A percentile compares a stretch with the other conserved stretches of the same genome.
Conservation (phyloP, 2,888 invertebrate species). For the Tachina fera region DNA sequence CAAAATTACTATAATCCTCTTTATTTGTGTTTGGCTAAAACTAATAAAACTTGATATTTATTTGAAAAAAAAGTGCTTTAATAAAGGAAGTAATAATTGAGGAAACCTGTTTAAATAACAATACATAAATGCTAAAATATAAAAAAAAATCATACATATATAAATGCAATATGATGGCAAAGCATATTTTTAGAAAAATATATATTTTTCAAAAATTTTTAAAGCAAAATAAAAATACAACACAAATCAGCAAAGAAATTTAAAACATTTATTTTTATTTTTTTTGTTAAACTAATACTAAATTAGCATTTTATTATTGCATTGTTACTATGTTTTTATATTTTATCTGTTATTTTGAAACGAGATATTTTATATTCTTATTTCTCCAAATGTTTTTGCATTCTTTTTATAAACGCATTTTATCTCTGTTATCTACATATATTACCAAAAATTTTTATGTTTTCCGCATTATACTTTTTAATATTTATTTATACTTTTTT, state of each 20-base stretch:
- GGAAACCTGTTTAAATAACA: conserved; percentile 45
- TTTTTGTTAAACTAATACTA: background rate
- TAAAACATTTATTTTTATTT: background rate
- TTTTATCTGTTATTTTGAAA: too few relatives aligned
- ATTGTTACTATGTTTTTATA: too few relatives aligned
- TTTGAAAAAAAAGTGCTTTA: conserved; percentile 64
- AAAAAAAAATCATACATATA: background rate
- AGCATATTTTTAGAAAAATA: conserved; percentile 61
- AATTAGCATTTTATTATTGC: too few relatives aligned
- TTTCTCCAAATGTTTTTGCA: conserved; percentile 4
- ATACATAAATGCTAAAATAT: conserved; percentile 10
- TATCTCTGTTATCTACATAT: conserved; percentile 14
- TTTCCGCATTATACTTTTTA: conserved; percentile 5
- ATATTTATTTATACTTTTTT: conserved; percentile 24
- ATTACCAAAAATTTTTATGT: background rate
- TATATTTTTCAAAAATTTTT: conserved; percentile 50
- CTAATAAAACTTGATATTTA: conserved; percentile 18
- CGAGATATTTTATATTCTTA: background rate
- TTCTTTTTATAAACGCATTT: background rate
- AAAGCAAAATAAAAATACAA: conserved; percentile 18
- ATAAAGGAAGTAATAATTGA: conserved; percentile 43
- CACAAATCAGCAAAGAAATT: conserved; percentile 6
- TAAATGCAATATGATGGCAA: conserved; percentile 20
- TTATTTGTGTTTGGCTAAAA: conserved; percentile 55
- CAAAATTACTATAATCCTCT: conserved; percentile 12